A percentile compares a stretch with the other conserved stretches of the same genome.
Conservation (phyloP, 2,113 vertebrate species). For the Catharus bicknelli region DNA sequence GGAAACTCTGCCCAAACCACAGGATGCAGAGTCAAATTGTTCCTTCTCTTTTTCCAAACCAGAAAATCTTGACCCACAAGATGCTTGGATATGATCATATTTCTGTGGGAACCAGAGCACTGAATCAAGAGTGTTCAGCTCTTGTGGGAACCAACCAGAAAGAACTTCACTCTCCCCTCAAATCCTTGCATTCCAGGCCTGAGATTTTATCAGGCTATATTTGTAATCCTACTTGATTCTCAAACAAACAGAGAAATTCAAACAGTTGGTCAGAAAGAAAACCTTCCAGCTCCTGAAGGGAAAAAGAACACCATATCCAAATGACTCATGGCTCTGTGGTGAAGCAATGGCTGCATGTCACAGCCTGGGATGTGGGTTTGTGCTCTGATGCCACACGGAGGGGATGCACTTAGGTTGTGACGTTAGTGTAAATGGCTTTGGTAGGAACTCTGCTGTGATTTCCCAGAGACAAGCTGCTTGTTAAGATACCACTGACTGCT, state of each 20-base stretch:
- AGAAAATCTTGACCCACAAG: neutral
- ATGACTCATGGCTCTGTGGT: slow-evolving; percentile 8
- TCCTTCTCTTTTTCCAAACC: neutral
- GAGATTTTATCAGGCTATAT: neutral
- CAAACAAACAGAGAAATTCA: neutral
- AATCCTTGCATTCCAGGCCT: neutral
- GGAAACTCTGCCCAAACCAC: neutral
- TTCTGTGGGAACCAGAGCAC: neutral
- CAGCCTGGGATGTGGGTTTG: neutral
- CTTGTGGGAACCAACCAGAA: neutral
- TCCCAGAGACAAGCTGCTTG: neutral
- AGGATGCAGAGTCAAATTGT: neutral
- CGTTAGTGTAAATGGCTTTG: neutral
- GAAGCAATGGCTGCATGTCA: neutral
- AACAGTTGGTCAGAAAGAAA: neutral
- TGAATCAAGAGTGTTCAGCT: neutral
- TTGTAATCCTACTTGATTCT: neutral
- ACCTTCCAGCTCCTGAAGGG: neutral
- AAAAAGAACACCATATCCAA: neutral
- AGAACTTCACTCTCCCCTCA: neutral
- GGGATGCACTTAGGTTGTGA: neutral
- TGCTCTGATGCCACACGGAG: rapidly evolving
- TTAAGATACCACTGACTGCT: neutral
- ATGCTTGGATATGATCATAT: neutral
- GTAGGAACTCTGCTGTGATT: neutral